phyloP scores from a whole-genome alignment of 2,888 invertebrate genomes.

The Lutraria lutraria region DNA sequence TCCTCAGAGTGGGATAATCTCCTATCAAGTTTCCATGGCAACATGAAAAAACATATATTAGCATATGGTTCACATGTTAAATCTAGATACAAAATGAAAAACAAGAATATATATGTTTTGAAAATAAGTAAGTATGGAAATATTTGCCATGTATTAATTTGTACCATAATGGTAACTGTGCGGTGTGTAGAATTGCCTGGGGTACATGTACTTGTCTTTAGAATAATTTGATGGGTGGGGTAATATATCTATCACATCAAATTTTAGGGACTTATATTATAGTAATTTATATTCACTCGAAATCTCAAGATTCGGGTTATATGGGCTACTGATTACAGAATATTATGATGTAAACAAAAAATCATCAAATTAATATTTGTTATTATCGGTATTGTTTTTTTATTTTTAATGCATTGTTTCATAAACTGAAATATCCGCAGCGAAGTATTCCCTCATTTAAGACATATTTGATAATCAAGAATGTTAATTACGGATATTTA shows the following conservation, averaged over 20 bases:
- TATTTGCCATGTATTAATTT: background rate
- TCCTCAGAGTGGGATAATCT: background rate
- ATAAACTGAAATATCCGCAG: background rate
- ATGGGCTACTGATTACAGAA: too few relatives aligned
- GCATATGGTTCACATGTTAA: slow-evolving; percentile 45
- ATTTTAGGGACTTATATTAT: too few relatives aligned
- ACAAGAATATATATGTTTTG: background rate
- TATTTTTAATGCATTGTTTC: background rate
- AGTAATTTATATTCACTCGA: too few relatives aligned
- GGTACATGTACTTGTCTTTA: background rate
- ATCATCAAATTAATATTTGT: background rate
- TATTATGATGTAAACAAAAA: background rate
- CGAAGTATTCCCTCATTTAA: background rate
- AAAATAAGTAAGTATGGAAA: background rate
- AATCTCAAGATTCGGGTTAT: too few relatives aligned
- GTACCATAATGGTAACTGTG: background rate
- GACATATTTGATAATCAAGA: slow-evolving; percentile 2
- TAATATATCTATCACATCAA: too few relatives aligned
- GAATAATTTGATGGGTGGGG: background rate
- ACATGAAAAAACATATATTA: slow-evolving; percentile 36
- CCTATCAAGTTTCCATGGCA: slow-evolving; percentile 46
- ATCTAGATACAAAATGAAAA: background rate
- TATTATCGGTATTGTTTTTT: background rate
- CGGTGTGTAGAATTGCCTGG: background rate
- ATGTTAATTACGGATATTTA: background rate